Conservation (phyloP, 2,888 invertebrate species). For the Phengaris alcon region DNA sequence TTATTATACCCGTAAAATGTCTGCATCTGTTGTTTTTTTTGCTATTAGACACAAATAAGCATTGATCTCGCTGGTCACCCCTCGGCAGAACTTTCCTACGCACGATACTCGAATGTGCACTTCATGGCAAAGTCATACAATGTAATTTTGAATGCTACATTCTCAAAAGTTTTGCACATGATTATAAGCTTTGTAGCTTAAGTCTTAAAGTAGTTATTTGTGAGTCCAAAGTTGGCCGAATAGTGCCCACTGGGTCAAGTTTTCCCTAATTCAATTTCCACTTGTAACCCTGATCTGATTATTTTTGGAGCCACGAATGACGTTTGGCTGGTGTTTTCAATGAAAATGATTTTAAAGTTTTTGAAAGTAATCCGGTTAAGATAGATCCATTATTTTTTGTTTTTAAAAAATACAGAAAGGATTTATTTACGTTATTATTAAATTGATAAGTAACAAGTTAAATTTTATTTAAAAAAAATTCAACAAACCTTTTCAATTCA, state of each 20-base stretch:
- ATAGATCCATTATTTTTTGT: background rate
- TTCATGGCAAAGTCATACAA: constrained; percentile 32
- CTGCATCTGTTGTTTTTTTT: constrained; percentile 77
- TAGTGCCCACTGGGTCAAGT: constrained; percentile 61
- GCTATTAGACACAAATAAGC: constrained; percentile 76
- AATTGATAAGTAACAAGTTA: too few relatives aligned
- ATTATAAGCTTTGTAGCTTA: constrained; percentile 32
- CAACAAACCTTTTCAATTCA: background rate
- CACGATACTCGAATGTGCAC: constrained; percentile 34
- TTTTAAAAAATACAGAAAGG: background rate
- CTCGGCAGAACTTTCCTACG: constrained; percentile 38
- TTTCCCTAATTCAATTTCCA: constrained; percentile 72
- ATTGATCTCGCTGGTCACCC: constrained; percentile 66
- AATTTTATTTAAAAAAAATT: too few relatives aligned
- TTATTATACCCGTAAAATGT: constrained; percentile 78
- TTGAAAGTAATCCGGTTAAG: background rate
- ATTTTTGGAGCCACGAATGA: constrained; percentile 60
- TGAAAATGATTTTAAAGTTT: constrained; percentile 44
- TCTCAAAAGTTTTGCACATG: background rate
- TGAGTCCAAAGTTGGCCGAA: constrained; percentile 30
- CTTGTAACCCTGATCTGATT: constrained; percentile 71
- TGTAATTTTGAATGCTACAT: constrained; percentile 33
- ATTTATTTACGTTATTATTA: too few relatives aligned
- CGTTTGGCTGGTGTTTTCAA: constrained; percentile 48
- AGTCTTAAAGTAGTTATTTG: constrained; percentile 32